Evolutionary conservation across 2,797 vertebrate species (phyloP), one percentile per base, ranked within the genome.

Genomic region (Lateolabrax maculatus): DNA sequence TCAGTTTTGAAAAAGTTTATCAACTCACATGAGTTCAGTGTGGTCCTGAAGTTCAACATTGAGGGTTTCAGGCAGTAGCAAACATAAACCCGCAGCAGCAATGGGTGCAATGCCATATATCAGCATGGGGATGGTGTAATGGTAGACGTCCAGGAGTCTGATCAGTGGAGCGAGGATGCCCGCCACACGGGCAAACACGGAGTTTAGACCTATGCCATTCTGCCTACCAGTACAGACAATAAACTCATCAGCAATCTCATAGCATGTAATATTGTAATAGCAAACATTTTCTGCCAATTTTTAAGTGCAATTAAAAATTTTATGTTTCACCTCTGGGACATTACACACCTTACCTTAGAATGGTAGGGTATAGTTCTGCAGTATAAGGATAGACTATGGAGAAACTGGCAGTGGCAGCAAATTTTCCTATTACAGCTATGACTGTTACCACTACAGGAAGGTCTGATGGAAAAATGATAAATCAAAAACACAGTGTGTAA

Each of bases 321-420:
- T 18, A 25, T 10, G 19, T 61, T 60, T 71, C 29, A 9, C 27
- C 13, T 55, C 9, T 21, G 21, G 7, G 12, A 41, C 43, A 63
- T 62, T 80, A 96, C 95, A 91, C 93, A 39, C 51, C 81, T 84
- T 91, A 98, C 97, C 96, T 96, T 77, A 97, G 3, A 0, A 94
- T 0, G 0, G 97, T 98, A 1, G 97, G 98, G 81, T 97, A 97
- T 31, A 98, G 88, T 82, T 99, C 97, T 19, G 96, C 95, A 0
- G 96, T 77, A 37, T 97, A 97, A 63, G 97, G 84, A 0, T 96
- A 98, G 41, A 95, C 89, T 6, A 93, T 90, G 29, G 95, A 92
- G 68, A 97, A 97, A 39, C 93, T 66, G 0, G 94, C 90, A 0
- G 95, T 88, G 0, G 94, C 88, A 0, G 95, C 84, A 81, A 97